phyloP scores from a whole-genome alignment of 2,797 vertebrate genomes.

The Pseudopleuronectes americanus region DNA sequence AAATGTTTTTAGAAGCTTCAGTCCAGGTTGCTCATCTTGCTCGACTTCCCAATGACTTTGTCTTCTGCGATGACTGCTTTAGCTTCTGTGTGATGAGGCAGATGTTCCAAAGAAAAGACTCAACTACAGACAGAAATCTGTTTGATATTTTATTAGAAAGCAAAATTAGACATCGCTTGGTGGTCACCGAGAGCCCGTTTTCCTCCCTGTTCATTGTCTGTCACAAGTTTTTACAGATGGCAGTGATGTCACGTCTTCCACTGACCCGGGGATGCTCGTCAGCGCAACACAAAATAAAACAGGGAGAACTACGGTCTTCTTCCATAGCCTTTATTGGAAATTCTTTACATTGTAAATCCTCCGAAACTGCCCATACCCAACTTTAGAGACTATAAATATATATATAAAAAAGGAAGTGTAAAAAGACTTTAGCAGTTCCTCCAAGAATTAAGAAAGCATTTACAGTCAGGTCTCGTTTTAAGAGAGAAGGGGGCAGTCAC shows the following conservation, averaged over 20 bases:
- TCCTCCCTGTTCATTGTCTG: slow-evolving; percentile 36
- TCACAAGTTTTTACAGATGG: slow-evolving; percentile 73
- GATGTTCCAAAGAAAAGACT: slow-evolving; percentile 37
- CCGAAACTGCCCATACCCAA: slow-evolving; percentile 59
- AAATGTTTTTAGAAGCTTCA: slow-evolving; percentile 14
- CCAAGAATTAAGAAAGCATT: slow-evolving; percentile 77
- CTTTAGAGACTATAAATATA: slow-evolving; percentile 80
- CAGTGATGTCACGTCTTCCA: slow-evolving; percentile 66
- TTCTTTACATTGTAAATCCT: slow-evolving; percentile 73
- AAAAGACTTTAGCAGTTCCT: slow-evolving; percentile 75
- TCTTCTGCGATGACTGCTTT: background rate
- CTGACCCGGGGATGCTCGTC: slow-evolving; percentile 18
- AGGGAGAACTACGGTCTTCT: slow-evolving; percentile 40
- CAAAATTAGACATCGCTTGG: slow-evolving; percentile 62
- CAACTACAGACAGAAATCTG: slow-evolving; percentile 46
- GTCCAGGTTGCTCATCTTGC: slow-evolving; percentile 7
- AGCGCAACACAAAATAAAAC: slow-evolving; percentile 55
- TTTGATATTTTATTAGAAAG: slow-evolving; percentile 81
- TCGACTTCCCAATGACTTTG: slow-evolving; percentile 1
- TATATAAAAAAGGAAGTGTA: slow-evolving; percentile 73
- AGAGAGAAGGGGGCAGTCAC: slow-evolving; percentile 55
- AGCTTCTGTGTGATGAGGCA: slow-evolving; percentile 2
- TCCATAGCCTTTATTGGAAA: slow-evolving; percentile 76
- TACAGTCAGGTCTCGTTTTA: slow-evolving; percentile 68
- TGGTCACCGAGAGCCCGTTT: slow-evolving; percentile 27